Conservation (phyloP, 2,888 invertebrate genomes). For the Sarcophaga carnaria region DNA sequence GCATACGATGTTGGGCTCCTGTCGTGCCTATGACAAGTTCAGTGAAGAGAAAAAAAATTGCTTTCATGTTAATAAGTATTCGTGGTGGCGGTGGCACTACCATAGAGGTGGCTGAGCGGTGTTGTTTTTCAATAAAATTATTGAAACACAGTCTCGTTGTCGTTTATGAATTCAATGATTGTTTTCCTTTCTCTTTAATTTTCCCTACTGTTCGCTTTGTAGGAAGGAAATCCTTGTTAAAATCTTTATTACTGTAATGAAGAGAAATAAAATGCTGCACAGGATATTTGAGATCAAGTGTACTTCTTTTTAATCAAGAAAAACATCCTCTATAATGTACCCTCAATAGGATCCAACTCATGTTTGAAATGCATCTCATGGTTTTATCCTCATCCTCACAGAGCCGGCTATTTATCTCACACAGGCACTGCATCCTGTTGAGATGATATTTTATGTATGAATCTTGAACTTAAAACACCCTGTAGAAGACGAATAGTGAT, state of each 20-base stretch:
- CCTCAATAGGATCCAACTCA: too few species aligned
- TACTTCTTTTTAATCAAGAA: too few species aligned
- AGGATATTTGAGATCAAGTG: too few species aligned
- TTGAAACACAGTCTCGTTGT: constrained; percentile 8
- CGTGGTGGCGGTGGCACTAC: neutral
- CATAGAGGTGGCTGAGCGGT: neutral
- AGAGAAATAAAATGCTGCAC: neutral
- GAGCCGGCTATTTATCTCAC: too few species aligned
- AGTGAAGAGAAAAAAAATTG: neutral
- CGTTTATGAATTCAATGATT: constrained; percentile 18
- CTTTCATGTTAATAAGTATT: constrained; percentile 29
- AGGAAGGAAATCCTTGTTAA: constrained; percentile 14
- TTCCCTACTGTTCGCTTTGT: too few species aligned
- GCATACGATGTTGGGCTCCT: neutral
- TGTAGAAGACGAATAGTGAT: too few species aligned
- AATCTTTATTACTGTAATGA: constrained; percentile 15
- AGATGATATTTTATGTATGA: too few species aligned
- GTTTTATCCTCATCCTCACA: too few species aligned
- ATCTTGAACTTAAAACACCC: too few species aligned
- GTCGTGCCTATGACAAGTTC: neutral
- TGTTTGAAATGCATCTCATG: too few species aligned
- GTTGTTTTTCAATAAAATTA: constrained; percentile 4
- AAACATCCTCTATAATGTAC: too few species aligned
- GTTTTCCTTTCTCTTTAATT: neutral
- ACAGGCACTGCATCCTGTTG: too few species aligned